A percentile compares a stretch with the other conserved stretches of the same genome.
Evolutionary conservation across 2,797 vertebrate species (phyloP).

Genomic region (Chrysocyon brachyurus): DNA sequence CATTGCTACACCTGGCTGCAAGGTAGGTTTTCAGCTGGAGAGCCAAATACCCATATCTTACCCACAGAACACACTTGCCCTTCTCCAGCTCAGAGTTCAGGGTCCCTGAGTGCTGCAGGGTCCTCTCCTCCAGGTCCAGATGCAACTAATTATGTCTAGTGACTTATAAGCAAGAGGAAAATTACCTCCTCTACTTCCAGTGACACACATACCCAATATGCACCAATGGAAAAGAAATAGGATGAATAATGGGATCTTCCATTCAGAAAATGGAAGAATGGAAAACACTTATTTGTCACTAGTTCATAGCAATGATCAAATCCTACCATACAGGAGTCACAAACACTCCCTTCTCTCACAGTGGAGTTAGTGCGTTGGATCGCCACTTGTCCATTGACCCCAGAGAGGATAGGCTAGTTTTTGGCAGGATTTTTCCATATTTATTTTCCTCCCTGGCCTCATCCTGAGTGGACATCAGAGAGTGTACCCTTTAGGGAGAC

Average conservation of each 20-base stretch:
- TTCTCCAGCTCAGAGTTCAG: not conserved
- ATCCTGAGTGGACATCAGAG: not conserved
- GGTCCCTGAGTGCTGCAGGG: not conserved
- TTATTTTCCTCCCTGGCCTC: not conserved
- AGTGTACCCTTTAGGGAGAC: not conserved
- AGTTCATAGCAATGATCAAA: not conserved
- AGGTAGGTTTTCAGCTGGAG: not conserved
- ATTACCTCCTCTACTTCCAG: not conserved
- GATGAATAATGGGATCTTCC: not conserved
- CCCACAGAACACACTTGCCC: not conserved
- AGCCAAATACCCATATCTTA: not conserved
- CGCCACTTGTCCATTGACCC: not conserved
- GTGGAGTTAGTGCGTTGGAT: not conserved
- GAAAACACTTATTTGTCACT: not conserved
- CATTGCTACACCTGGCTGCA: not conserved
- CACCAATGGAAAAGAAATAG: not conserved
- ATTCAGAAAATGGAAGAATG: not conserved
- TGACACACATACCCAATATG: not conserved
- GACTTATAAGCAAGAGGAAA: not conserved
- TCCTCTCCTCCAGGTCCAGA: not conserved
- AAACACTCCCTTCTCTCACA: not conserved
- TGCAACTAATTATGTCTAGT: not conserved
- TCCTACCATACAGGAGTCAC: not conserved
- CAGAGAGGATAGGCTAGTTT: not conserved
- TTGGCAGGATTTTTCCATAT: not conserved